Conservation (phyloP, 2,888 invertebrate species). For the Sinelater perroti region DNA sequence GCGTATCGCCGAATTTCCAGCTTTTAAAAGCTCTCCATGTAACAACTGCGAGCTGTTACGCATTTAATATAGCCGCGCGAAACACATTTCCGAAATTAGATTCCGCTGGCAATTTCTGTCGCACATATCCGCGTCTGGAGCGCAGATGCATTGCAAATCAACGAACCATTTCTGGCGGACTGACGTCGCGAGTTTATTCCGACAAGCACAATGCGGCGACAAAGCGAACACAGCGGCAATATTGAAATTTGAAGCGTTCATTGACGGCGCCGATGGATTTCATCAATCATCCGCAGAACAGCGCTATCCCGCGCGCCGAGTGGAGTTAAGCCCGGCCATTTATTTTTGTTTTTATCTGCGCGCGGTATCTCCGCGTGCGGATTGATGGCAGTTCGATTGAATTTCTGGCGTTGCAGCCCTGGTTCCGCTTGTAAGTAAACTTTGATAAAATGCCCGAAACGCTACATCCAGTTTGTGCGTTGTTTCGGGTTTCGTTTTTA, state of each 20-base stretch:
- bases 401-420: too few species aligned
- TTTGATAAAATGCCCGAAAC: too few species aligned
- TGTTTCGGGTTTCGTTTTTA: too few species aligned
- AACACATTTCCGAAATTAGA: too few species aligned
- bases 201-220: slow-evolving; percentile 6
- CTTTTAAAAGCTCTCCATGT: too few species aligned
- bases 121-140: not conserved
- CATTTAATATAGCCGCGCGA: too few species aligned
- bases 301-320: slow-evolving; percentile 1
- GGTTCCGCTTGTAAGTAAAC: too few species aligned
- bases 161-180: not conserved
- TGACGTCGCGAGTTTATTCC: not conserved
- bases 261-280: slow-evolving; percentile 7
- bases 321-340: slow-evolving; percentile 3
- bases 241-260: slow-evolving; percentile 16
- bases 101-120: not conserved
- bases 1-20: too few species aligned
- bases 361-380: not conserved
- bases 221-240: not conserved
- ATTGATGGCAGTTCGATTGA: slow-evolving; percentile 1
- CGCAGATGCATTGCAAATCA: slow-evolving; percentile 5
- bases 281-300: slow-evolving; percentile 14
- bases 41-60: too few species aligned
- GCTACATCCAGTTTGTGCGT: too few species aligned
- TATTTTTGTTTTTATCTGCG: slow-evolving; percentile 1